These are phyloP conservation scores for Oasisia sp. DNA, from an alignment of 2,888 invertebrate species.

Conservation along the genomic window DNA sequence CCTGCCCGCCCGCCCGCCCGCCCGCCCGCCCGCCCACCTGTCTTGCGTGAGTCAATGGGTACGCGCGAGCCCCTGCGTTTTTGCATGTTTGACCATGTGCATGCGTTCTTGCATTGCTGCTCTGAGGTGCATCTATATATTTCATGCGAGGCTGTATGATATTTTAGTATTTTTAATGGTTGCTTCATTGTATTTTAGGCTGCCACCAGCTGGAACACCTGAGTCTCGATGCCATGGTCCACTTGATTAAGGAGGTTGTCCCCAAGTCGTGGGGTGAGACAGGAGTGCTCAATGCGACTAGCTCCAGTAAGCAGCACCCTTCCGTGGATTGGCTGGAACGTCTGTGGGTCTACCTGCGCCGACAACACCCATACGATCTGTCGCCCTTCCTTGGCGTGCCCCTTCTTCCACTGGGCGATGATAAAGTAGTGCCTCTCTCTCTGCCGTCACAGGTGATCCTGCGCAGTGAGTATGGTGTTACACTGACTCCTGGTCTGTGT, in stretches of 20 bases:
- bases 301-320: not conserved
- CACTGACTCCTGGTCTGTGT: conserved; percentile 25
- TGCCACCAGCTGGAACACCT: not conserved
- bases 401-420: conserved; percentile 33
- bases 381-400: conserved; percentile 38
- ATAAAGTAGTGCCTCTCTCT: conserved; percentile 31
- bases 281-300: not conserved
- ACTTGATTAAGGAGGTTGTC: not conserved
- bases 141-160: not conserved
- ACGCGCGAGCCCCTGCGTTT: too few species aligned
- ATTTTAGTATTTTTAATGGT: not conserved
- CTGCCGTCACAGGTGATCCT: conserved; percentile 26
- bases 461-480: conserved; percentile 32
- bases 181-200: not conserved
- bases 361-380: conserved; percentile 38
- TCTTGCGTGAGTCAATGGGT: too few species aligned
- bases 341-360: conserved; percentile 42
- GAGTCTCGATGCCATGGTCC: not conserved
- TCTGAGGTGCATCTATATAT: not conserved
- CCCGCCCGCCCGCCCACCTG: not conserved
- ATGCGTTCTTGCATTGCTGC: not conserved
- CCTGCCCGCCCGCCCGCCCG: too few species aligned
- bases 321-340: conserved; percentile 35
- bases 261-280: not conserved
- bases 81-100: too few species aligned